Percentiles rank a stretch among this genome's conserved stretches.
Conservation (phyloP, 92 coral and sea anemone genomes). For the Porites evermanni region DNA sequence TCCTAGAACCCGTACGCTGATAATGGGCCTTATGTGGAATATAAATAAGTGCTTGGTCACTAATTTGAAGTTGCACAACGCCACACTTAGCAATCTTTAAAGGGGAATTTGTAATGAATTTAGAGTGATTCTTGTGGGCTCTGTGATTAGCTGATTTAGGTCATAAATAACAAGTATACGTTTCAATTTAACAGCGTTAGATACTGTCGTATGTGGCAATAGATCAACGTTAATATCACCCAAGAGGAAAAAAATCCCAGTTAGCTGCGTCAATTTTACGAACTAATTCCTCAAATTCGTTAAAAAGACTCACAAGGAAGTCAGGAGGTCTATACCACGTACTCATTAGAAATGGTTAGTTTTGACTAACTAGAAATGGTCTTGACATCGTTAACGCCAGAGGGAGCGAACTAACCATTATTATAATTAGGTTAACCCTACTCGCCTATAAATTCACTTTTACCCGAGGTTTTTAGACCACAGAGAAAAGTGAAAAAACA, state of each 20-base stretch:
- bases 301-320: too few relatives aligned
- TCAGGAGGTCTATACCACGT: background rate
- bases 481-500: too few relatives aligned
- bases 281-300: background rate
- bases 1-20: constrained; percentile 10
- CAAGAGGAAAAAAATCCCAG: background rate
- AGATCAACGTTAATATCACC: background rate
- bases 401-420: too few relatives aligned
- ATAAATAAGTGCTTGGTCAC: constrained; percentile 29
- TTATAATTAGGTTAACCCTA: too few relatives aligned
- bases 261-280: background rate
- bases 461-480: rapidly evolving
- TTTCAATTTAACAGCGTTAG: background rate
- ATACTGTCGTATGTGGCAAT: background rate
- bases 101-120: background rate
- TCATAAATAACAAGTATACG: constrained; percentile 1
- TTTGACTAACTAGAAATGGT: too few relatives aligned
- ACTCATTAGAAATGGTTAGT: background rate
- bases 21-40: constrained; percentile 18
- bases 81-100: background rate
- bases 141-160: constrained; percentile 13
- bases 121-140: background rate
- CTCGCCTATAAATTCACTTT: too few relatives aligned
- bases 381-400: too few relatives aligned
- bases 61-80: background rate